Conservation (phyloP, 2,797 vertebrate genomes). For the Odontamblyopus rebecca region DNA sequence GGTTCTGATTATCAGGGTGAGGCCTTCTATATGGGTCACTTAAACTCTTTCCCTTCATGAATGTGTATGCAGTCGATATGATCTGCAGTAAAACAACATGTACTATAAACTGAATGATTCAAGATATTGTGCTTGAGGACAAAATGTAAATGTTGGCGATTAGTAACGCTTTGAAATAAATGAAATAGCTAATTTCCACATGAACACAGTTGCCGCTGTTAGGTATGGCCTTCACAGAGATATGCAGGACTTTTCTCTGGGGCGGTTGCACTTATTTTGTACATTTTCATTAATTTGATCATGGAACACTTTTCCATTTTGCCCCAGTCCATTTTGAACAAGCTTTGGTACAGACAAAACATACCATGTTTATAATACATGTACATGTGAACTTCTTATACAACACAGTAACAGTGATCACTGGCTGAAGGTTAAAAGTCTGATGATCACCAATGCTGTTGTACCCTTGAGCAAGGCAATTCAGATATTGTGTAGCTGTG, state of each 20-base stretch:
- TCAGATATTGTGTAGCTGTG: too few species aligned
- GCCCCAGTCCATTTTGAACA: neutral
- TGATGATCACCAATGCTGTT: too few species aligned
- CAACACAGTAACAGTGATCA: neutral
- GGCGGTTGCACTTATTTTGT: neutral
- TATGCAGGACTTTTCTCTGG: neutral
- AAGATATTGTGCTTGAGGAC: slow-evolving; percentile 35
- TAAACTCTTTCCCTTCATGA: slow-evolving; percentile 66
- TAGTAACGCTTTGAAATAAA: slow-evolving; percentile 36
- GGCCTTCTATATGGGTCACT: slow-evolving; percentile 68
- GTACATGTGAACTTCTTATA: too few species aligned
- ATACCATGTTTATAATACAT: neutral
- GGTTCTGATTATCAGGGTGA: slow-evolving; percentile 71
- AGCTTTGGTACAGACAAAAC: neutral
- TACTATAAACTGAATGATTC: slow-evolving; percentile 54
- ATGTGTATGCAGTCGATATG: slow-evolving; percentile 72
- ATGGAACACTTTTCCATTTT: neutral
- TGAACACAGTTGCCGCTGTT: slow-evolving; percentile 2
- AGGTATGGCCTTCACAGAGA: neutral
- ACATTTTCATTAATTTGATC: neutral
- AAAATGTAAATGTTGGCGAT: slow-evolving; percentile 37
- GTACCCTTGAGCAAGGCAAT: too few species aligned
- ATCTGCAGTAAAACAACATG: slow-evolving; percentile 64
- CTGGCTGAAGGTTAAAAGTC: too few species aligned
- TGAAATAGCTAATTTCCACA: slow-evolving; percentile 9